phyloP scores from a whole-genome alignment of 1,140 invertebrate species.

The Zaprionus camerounensis region DNA sequence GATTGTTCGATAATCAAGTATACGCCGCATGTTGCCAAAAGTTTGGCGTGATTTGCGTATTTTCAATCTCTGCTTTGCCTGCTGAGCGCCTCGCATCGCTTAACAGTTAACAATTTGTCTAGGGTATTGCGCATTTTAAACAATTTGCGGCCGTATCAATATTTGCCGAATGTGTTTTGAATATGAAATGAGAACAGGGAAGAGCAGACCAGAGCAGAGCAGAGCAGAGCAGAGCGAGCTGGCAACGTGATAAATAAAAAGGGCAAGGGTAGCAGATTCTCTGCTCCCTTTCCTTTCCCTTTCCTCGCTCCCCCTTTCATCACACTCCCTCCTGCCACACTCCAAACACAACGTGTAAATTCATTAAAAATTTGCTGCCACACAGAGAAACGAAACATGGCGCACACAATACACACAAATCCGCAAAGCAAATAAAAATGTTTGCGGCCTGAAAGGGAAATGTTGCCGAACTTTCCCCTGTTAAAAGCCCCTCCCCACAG shows the following conservation, averaged over 20 bases:
- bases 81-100: conserved; percentile 35
- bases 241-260: not conserved
- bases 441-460: conserved; percentile 65
- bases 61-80: conserved; percentile 16
- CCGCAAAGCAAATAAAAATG: conserved; percentile 76
- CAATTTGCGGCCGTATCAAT: conserved; percentile 83
- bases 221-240: not conserved
- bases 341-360: conserved; percentile 59
- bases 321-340: not conserved
- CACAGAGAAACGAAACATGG: conserved; percentile 54
- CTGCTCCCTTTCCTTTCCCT: not conserved
- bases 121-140: conserved; percentile 75
- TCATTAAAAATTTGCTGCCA: conserved; percentile 79
- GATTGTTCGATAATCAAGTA: conserved; percentile 76
- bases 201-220: too few species aligned
- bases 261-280: not conserved
- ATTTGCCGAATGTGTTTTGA: conserved; percentile 84
- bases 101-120: conserved; percentile 76
- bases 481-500: conserved; percentile 31
- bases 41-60: conserved; percentile 75
- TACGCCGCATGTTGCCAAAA: conserved; percentile 56
- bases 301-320: not conserved
- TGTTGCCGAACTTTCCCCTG: conserved; percentile 38
- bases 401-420: conserved; percentile 64
- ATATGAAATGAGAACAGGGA: conserved; percentile 69